Conservation (phyloP, 2,113 vertebrate species). For the Sapayoa aenigma region DNA sequence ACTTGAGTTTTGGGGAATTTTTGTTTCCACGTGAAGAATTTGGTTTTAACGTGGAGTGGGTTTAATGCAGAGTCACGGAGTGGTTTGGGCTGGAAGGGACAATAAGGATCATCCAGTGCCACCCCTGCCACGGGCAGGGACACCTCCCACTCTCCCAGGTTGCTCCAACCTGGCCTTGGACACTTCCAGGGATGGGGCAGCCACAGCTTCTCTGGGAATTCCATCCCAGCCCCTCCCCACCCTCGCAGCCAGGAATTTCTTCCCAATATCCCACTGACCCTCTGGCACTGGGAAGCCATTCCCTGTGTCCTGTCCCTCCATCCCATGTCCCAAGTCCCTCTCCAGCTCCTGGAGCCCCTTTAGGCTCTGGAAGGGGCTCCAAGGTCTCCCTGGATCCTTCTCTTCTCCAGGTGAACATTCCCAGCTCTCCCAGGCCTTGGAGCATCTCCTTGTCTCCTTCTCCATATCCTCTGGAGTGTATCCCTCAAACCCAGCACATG, state of each 20-base stretch:
- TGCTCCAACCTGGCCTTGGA: not conserved
- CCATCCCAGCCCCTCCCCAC: not conserved
- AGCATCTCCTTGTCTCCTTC: not conserved
- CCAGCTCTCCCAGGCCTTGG: not conserved
- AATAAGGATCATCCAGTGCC: not conserved
- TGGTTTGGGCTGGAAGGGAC: not conserved
- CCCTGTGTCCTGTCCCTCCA: not conserved
- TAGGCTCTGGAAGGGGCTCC: rapidly evolving
- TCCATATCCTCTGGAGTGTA: not conserved
- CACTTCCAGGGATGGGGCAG: not conserved
- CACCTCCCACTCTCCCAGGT: not conserved
- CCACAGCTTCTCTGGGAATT: not conserved
- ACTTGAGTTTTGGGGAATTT: rapidly evolving
- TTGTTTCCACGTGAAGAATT: not conserved
- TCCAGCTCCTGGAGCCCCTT: not conserved
- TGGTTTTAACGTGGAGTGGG: not conserved
- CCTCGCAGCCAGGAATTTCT: not conserved
- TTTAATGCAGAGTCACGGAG: not conserved
- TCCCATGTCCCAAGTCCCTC: too few relatives aligned
- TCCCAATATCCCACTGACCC: not conserved
- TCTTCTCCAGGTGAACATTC: rapidly evolving
- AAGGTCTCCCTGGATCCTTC: not conserved
- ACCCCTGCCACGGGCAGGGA: not conserved
- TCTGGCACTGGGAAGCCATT: not conserved
- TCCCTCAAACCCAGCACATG: not conserved